phyloP scores from a whole-genome alignment of 2,113 vertebrate species.

The Larimichthys polyactis region DNA sequence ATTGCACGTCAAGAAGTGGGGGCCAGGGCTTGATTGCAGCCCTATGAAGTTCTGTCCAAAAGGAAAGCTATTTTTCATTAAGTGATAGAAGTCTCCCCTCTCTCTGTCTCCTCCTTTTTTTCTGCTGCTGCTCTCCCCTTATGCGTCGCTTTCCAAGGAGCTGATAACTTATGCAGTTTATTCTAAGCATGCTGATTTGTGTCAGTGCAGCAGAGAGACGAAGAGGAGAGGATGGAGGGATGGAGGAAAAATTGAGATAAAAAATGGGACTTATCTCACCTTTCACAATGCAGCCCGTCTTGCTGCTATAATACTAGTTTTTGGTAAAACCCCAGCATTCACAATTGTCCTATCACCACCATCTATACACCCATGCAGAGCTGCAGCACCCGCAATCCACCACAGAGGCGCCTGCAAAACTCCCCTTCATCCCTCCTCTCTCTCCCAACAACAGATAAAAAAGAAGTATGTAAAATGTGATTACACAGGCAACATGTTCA shows the following conservation, averaged over 20 bases:
- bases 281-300: conserved; percentile 71
- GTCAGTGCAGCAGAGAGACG: conserved; percentile 85
- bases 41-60: conserved; percentile 99
- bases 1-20: conserved; percentile 95
- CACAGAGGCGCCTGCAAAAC: conserved; percentile 15
- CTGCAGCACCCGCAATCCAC: conserved; percentile 43
- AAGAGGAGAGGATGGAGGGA: conserved; percentile 61
- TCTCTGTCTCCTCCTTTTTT: conserved; percentile 68
- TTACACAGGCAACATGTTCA: conserved; percentile 76
- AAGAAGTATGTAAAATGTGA: conserved; percentile 78
- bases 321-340: conserved; percentile 54
- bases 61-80: conserved; percentile 99
- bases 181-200: conserved; percentile 99
- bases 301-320: conserved; percentile 64
- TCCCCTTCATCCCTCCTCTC: conserved; percentile 20
- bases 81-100: conserved; percentile 96
- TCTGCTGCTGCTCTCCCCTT: conserved; percentile 56
- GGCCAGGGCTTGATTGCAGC: conserved; percentile 95
- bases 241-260: conserved; percentile 57
- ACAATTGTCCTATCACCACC: conserved; percentile 66
- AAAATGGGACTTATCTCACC: conserved; percentile 73
- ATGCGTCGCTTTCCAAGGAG: conserved; percentile 98
- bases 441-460: conserved; percentile 68
- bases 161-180: conserved; percentile 99
- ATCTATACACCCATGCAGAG: conserved; percentile 68